Percentiles rank a stretch among this genome's conserved stretches.
Evolutionary conservation across 2,113 vertebrate species (phyloP).

Genomic region (Caloenas nicobarica): DNA sequence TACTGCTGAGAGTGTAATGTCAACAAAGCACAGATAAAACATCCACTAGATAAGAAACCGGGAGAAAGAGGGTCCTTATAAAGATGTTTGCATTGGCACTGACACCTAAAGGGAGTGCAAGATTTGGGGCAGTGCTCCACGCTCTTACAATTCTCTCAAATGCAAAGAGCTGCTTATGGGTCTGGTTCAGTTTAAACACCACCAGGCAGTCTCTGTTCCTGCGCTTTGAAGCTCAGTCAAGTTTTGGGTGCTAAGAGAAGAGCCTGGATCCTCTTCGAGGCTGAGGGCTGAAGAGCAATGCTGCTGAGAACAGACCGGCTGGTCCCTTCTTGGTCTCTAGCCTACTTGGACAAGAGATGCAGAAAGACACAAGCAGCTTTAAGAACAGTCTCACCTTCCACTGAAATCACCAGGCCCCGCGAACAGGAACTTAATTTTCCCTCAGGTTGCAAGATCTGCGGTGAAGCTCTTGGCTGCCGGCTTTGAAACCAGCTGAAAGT

Average conservation of each 20-base stretch:
- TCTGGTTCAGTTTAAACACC: background rate
- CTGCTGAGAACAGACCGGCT: background rate
- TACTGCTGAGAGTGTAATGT: background rate
- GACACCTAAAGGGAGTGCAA: background rate
- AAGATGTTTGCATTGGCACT: slow-evolving; percentile 24
- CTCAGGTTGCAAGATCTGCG: background rate
- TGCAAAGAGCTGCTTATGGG: background rate
- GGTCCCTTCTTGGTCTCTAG: background rate
- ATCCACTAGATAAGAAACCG: background rate
- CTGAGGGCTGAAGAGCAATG: background rate
- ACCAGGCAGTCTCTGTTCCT: background rate
- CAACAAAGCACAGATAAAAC: slow-evolving; percentile 19
- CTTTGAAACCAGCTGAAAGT: background rate
- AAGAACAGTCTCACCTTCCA: background rate
- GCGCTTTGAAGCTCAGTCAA: background rate
- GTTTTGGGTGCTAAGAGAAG: background rate
- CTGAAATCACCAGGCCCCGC: background rate
- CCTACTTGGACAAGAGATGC: background rate
- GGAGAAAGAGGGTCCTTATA: background rate
- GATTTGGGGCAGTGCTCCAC: background rate
- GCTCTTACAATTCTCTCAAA: background rate
- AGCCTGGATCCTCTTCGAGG: background rate
- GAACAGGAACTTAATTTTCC: background rate
- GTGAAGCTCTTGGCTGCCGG: background rate
- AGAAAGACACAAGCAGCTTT: background rate